These are phyloP conservation scores for Pseudoips prasinana DNA, from an alignment of 2,888 invertebrate species.

Conservation along the genomic window DNA sequence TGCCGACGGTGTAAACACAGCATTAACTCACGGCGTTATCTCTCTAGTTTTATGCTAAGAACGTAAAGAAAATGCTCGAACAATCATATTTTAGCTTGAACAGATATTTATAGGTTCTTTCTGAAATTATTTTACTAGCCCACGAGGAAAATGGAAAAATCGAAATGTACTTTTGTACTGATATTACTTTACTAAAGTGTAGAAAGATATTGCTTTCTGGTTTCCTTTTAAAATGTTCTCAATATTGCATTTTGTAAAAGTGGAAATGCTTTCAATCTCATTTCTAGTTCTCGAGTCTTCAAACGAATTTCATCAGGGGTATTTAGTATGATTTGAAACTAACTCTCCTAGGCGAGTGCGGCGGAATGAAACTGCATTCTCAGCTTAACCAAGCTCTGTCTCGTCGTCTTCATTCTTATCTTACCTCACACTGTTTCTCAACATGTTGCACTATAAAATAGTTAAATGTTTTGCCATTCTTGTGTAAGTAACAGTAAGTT, in stretches of 20 bases:
- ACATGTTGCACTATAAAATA: constrained; percentile 11
- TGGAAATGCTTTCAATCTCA: constrained; percentile 2
- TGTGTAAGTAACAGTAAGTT: no score
- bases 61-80: constrained; percentile 24
- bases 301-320: constrained; percentile 2
- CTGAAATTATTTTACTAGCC: constrained; percentile 19
- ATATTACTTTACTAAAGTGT: constrained; percentile 12
- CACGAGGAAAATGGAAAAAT: constrained; percentile 16
- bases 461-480: not conserved
- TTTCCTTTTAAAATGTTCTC: no score
- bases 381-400: constrained; percentile 14
- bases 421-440: constrained; percentile 23
- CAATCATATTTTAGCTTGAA: constrained; percentile 25
- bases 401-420: constrained; percentile 7
- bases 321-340: constrained; percentile 1
- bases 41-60: constrained; percentile 19
- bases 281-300: constrained; percentile 1
- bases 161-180: constrained; percentile 18
- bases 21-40: constrained; percentile 32
- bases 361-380: constrained; percentile 12
- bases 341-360: constrained; percentile 5
- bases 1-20: constrained; percentile 29
- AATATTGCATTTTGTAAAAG: not conserved
- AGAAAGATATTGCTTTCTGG: not conserved
- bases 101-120: constrained; percentile 26